phyloP scores from a whole-genome alignment of 2,113 vertebrate genomes.

The Dendropsophus ebraccatus region DNA sequence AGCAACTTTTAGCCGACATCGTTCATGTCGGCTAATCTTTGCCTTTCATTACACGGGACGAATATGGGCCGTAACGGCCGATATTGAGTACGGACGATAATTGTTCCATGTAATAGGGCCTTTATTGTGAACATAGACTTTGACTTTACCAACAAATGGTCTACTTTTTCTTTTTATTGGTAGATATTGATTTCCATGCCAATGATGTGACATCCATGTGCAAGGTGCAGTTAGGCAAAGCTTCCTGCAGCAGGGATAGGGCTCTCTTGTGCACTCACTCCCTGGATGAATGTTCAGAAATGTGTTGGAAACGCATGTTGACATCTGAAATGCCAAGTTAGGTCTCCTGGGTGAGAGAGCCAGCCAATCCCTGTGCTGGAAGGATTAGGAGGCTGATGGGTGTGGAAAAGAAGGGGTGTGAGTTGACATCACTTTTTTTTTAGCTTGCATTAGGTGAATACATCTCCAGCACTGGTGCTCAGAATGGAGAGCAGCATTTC shows the following conservation, averaged over 20 bases:
- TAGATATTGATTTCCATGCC: no score
- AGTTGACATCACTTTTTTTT: conserved; percentile 31
- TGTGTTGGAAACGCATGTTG: conserved; percentile 20
- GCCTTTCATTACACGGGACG: no score
- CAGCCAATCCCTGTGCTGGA: conserved; percentile 6
- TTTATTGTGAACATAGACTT: no score
- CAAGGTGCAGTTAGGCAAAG: background rate
- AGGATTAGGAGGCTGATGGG: conserved; percentile 32
- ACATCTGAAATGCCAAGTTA: conserved; percentile 37
- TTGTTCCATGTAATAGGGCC: no score
- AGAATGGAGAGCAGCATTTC: conserved; percentile 11
- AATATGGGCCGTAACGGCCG: no score
- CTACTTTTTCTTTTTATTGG: no score
- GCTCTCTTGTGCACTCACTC: background rate
- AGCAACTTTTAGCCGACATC: no score
- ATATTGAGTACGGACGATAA: no score
- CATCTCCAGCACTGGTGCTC: background rate
- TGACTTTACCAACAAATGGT: no score
- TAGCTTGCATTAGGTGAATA: conserved; percentile 7
- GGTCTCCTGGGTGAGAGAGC: conserved; percentile 14
- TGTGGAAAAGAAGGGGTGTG: conserved; percentile 28
- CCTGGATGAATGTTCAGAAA: background rate
- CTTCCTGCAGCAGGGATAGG: background rate
- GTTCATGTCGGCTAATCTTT: no score
- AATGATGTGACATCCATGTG: background rate